Base-by-base conservation (phyloP, 2,113 vertebrate genomes). In the Ramphastos sulfuratus region DNA sequence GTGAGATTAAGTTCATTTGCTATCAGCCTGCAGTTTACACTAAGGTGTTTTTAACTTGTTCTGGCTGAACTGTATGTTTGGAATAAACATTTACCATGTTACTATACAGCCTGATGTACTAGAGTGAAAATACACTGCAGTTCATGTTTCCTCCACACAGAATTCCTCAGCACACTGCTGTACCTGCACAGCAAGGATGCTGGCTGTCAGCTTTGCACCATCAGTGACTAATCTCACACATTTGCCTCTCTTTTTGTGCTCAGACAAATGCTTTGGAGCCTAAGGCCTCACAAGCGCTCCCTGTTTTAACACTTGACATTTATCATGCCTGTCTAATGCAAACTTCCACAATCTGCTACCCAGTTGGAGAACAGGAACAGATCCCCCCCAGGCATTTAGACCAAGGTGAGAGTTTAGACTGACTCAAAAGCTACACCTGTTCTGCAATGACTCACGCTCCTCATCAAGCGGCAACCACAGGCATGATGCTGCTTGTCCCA, bases 401-500 rank as follows among this genome's bases (percentile, higher is more conserved):
- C 6, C 59, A 46, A 80, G 39, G 13, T 74, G 52, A 77, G 42
- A 78, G 64, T 86, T 93, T 71, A 90, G n/a, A 55, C 23, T 82
- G 76, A 91, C 28, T 76, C 64, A 93, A 64, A 85, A 64, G 6
- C 50, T 74, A 64, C 60, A 58, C 50, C 50, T 88, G 30, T 13
- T 80, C 27, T 50, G 15, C 42, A 50, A 42, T 77, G 56, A 78
- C 30, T 90, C 80, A 72, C 1, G 3, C 16, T 87, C 31, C 58
- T 79, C 33, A 42, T 19, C 1, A 3, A 56, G 63, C 0, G 1
- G 31, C 46, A 64, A 48, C 58, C 73, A n/a, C 21, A 74, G 56
- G 25, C 0, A 0, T 10, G 20, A 60, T 10, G n/a, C 33, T 0
- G 2, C 30, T 65, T 55, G 46, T 23, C 72, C 7, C 50, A 87